Conservation (phyloP, 2,888 invertebrate species). For the Mimumesa dahlbomi region DNA sequence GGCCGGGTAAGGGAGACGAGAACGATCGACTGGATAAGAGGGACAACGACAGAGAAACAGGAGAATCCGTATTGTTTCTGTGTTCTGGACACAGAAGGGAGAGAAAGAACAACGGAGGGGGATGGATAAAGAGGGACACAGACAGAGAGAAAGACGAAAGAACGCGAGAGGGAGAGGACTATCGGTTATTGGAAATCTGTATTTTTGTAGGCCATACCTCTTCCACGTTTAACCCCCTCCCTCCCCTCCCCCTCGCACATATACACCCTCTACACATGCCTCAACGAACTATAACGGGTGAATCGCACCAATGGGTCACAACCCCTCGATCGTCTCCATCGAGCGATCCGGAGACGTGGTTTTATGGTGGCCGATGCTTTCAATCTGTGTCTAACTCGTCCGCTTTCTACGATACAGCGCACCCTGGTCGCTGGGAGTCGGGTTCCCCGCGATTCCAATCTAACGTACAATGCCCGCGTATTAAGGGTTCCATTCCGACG, state of each 20-base stretch:
- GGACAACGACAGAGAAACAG: conserved; percentile 18
- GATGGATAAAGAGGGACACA: conserved; percentile 17
- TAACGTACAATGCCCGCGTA: conserved; percentile 64
- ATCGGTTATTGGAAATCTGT: conserved; percentile 79
- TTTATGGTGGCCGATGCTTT: conserved; percentile 47
- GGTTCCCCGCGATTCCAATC: conserved; percentile 57
- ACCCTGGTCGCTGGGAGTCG: conserved; percentile 23
- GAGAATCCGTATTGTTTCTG: conserved; percentile 55
- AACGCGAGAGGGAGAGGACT: conserved; percentile 46
- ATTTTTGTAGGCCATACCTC: conserved; percentile 77
- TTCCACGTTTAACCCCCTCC: conserved; percentile 47
- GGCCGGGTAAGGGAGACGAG: conserved; percentile 30
- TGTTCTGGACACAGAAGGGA: conserved; percentile 26
- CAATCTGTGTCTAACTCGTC: conserved; percentile 55
- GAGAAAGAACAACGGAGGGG: neutral
- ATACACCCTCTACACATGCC: too few relatives aligned
- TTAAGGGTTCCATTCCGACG: conserved; percentile 55
- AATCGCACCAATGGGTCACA: conserved; percentile 71
- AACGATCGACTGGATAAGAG: conserved; percentile 32
- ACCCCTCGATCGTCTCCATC: conserved; percentile 65
- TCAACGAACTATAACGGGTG: conserved; percentile 48
- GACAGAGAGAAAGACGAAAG: conserved; percentile 5
- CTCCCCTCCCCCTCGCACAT: conserved; percentile 14
- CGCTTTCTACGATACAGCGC: conserved; percentile 38
- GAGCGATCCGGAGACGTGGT: conserved; percentile 52